Evolutionary conservation across 2,797 vertebrate genomes (phyloP), one percentile per base, ranked within the genome.

Genomic region (Scarus forsteni): DNA sequence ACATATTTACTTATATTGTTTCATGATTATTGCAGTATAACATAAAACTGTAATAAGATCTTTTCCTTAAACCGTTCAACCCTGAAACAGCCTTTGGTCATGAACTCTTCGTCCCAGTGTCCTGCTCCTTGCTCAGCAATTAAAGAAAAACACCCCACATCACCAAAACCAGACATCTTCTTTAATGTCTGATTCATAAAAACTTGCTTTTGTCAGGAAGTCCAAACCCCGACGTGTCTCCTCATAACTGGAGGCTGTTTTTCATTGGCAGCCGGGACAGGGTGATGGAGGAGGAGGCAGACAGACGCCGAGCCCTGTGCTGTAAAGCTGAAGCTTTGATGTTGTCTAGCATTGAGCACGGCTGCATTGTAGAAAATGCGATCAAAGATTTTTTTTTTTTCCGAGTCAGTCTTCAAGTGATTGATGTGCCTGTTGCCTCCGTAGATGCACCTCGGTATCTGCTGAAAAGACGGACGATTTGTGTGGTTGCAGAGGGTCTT

Each of bases 271-370:
- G 34, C 42, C 19, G 38, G 62, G 55, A 62, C 34, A 27, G 27
- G n/a, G 39, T 12, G 40, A 68, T 59, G 34, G 34, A 66, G 55
- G 60, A 59, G 35, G 27, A 45, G 44, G 44, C 44, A n/a, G 52
- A 51, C 8, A 13, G 44, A 64, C 56, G 35, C 12, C 50, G 57
- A 35, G 50, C 35, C 11, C 8, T n/a, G 3, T 46, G 60, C 38
- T 51, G 5, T 35, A 69, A 69, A 59, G 14, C 10, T 12, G 5
- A 39, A 52, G 34, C 80, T 73, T 77, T 80, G 45, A 80, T 75
- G 48, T 80, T 64, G 65, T 43, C n/a, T 19, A 57, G n/a, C 27
- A 48, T 8, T 48, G 50, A 60, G 27, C 62, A 48, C 43, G 16
- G n/a, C 18, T 12, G 34, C 10, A 43, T 61, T 12, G 18, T 49